Evolutionary conservation across 1,140 invertebrate species (phyloP).

Genomic region (Drosophila hydei): DNA sequence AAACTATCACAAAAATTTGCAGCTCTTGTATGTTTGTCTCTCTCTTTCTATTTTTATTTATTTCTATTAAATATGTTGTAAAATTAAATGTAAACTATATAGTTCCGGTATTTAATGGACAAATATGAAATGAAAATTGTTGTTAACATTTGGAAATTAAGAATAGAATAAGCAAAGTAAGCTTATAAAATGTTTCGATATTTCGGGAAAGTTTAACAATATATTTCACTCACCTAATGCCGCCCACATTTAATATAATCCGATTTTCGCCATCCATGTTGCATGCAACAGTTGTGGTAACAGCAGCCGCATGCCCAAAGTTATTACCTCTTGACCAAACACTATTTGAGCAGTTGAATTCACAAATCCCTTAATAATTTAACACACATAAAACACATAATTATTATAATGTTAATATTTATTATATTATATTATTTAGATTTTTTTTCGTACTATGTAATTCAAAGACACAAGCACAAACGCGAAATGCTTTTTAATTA

Average conservation of each 20-base stretch:
- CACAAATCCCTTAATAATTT: background rate
- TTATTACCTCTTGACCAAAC: conserved; percentile 17
- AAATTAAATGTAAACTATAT: background rate
- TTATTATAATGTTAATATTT: background rate
- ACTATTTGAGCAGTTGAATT: conserved; percentile 3
- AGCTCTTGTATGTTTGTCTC: background rate
- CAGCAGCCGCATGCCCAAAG: conserved; percentile 75
- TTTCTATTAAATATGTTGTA: background rate
- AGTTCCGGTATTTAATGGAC: background rate
- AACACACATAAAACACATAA: background rate
- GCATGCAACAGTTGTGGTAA: conserved; percentile 76
- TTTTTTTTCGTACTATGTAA: background rate
- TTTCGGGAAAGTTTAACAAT: too few species aligned
- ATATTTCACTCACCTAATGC: conserved; percentile 90
- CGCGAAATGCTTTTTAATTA: conserved; percentile 41
- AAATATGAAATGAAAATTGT: background rate
- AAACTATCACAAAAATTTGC: background rate
- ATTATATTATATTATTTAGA: background rate
- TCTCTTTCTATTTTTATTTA: too few species aligned
- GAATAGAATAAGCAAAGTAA: too few species aligned
- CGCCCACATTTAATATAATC: conserved; percentile 98
- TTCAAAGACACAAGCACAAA: conserved; percentile 1
- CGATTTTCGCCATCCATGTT: conserved; percentile 95
- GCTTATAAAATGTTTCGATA: too few species aligned
- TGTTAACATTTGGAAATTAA: background rate